phyloP scores from a whole-genome alignment of 2,797 vertebrate species.

The Leptatherina wallacei region DNA sequence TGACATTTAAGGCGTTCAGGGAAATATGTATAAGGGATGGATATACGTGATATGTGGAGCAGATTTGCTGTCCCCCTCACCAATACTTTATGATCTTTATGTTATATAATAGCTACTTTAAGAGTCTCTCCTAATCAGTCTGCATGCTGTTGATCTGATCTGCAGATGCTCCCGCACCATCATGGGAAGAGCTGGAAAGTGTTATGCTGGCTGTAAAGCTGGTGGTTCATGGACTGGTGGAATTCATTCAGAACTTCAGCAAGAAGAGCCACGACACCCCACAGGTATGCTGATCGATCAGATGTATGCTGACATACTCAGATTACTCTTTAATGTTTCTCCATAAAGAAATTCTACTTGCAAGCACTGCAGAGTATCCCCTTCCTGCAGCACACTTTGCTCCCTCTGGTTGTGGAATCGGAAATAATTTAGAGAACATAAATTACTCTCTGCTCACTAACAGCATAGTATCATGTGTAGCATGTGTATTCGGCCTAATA shows the following conservation, averaged over 20 bases:
- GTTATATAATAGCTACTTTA: not conserved
- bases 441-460: not conserved
- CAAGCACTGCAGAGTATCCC: not conserved
- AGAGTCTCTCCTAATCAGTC: conserved; percentile 9
- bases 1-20: not conserved
- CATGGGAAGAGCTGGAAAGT: conserved; percentile 94
- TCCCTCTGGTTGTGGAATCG: conserved; percentile 1
- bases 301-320: not conserved
- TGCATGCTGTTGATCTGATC: conserved; percentile 29
- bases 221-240: conserved; percentile 94
- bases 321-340: not conserved
- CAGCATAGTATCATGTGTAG: not conserved
- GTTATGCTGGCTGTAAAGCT: conserved; percentile 94
- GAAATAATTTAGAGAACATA: not conserved
- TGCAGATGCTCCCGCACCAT: conserved; percentile 87
- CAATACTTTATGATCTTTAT: not conserved
- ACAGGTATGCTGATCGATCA: conserved; percentile 81
- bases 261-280: conserved; percentile 94
- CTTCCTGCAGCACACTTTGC: not conserved
- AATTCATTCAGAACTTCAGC: conserved; percentile 97
- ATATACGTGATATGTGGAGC: not conserved
- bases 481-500: not conserved
- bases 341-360: not conserved
- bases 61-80: not conserved
- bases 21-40: not conserved